A percentile compares a stretch with the other conserved stretches of the same genome.
Evolutionary conservation across 1,140 invertebrate genomes (phyloP).

Genomic region (Pseudoatta argentina): DNA sequence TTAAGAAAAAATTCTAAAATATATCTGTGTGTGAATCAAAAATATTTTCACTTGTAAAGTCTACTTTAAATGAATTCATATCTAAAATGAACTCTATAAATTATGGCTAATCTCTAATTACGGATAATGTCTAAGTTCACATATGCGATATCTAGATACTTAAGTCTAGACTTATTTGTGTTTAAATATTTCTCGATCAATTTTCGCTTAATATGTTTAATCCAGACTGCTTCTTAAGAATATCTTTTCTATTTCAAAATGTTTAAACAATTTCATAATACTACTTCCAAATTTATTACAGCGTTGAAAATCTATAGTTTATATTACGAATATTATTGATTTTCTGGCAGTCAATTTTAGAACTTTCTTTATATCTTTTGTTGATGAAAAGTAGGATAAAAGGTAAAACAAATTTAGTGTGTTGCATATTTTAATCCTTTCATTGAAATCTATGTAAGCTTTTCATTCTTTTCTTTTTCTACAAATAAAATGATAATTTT

Average conservation of each 20-base stretch:
- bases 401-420: too few species aligned
- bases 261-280: not conserved
- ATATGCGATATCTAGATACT: not conserved
- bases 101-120: not conserved
- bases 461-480: not conserved
- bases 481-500: not conserved
- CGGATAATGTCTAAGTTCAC: not conserved
- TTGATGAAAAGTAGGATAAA: not conserved
- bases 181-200: too few species aligned
- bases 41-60: constrained; percentile 7
- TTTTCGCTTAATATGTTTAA: not conserved
- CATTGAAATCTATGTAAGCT: not conserved
- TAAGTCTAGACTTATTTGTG: too few species aligned
- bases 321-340: too few species aligned
- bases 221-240: not conserved
- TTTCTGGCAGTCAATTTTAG: too few species aligned
- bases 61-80: not conserved
- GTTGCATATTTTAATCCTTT: not conserved
- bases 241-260: not conserved
- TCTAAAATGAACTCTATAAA: not conserved
- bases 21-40: not conserved
- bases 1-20: constrained; percentile 7
- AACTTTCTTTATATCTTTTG: too few species aligned
- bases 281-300: not conserved
- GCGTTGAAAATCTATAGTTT: too few species aligned